Conservation (phyloP, 2,797 vertebrate species). For the Hyperoplus immaculatus region DNA sequence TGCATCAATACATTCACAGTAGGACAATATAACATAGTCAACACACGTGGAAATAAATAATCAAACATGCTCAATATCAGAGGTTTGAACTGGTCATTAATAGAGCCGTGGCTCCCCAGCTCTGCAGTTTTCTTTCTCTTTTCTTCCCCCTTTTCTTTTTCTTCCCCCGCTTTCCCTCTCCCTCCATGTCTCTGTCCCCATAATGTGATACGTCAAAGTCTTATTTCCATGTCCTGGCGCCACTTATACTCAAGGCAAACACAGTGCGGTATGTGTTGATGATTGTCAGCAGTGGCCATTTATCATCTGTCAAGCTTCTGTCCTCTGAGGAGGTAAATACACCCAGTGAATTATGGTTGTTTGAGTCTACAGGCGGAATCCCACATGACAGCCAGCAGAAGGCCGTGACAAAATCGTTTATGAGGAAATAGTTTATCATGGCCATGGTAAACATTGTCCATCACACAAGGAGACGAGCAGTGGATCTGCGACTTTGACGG, state of each 20-base stretch:
- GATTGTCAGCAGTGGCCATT: conserved; percentile 95
- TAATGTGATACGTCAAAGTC: conserved; percentile 85
- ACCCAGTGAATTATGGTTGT: conserved; percentile 93
- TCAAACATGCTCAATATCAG: conserved; percentile 69
- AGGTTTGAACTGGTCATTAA: conserved; percentile 61
- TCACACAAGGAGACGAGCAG: conserved; percentile 69
- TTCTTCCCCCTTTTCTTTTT: no score
- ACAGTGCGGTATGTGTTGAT: conserved; percentile 90
- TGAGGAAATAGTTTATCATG: conserved; percentile 90
- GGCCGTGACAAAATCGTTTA: conserved; percentile 87
- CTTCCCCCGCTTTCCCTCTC: conserved; percentile 26
- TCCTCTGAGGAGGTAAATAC: conserved; percentile 93
- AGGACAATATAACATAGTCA: conserved; percentile 66
- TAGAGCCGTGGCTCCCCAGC: conserved; percentile 18
- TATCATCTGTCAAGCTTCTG: conserved; percentile 94
- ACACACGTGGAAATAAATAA: conserved; percentile 54
- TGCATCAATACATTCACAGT: conserved; percentile 75
- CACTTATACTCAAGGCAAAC: conserved; percentile 94
- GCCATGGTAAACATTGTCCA: conserved; percentile 81
- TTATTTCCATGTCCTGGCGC: conserved; percentile 92
- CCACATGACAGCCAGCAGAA: conserved; percentile 89
- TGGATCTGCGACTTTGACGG: conserved; percentile 64
- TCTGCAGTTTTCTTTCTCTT: conserved; percentile 34
- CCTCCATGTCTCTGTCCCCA: conserved; percentile 55
- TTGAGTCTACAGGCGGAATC: conserved; percentile 92